A percentile compares a stretch with the other conserved stretches of the same genome.
These are phyloP conservation scores for Nannoperca obscura DNA, from an alignment of 2,797 vertebrate species.

Conservation along the genomic window DNA sequence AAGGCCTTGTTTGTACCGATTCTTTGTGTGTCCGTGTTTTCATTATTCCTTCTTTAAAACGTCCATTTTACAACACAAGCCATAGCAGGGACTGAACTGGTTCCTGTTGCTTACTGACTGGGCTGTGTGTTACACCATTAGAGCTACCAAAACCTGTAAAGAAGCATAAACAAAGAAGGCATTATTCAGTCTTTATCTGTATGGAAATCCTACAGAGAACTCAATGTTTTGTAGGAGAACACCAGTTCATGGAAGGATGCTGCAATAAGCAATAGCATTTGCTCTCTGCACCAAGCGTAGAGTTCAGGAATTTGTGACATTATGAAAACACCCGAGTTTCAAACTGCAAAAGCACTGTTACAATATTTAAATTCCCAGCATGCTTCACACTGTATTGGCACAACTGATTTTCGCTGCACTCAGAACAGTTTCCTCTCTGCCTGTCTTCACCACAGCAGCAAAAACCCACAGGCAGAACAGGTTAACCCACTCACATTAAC, in stretches of 20 bases:
- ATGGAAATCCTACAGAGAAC: constrained; percentile 36
- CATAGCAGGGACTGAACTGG: constrained; percentile 75
- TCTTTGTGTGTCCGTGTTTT: constrained; percentile 90
- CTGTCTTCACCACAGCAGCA: constrained; percentile 56
- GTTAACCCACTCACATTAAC: constrained; percentile 43
- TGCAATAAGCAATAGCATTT: constrained; percentile 4
- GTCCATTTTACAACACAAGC: constrained; percentile 82
- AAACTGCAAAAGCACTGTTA: constrained; percentile 56
- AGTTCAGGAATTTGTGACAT: constrained; percentile 52
- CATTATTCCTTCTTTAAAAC: constrained; percentile 82
- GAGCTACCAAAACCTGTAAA: constrained; percentile 74
- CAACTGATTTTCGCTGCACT: constrained; percentile 51
- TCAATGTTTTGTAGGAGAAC: constrained; percentile 18
- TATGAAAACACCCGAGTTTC: constrained; percentile 55
- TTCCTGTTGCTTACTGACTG: constrained; percentile 61
- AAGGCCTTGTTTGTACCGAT: constrained; percentile 80
- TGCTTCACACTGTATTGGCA: constrained; percentile 56
- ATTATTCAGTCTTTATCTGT: constrained; percentile 48
- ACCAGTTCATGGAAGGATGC: neutral
- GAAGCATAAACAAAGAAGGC: constrained; percentile 68
- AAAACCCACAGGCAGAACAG: constrained; percentile 51
- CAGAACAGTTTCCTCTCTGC: constrained; percentile 50
- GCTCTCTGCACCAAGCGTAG: constrained; percentile 2
- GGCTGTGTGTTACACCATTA: constrained; percentile 58
- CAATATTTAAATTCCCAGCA: constrained; percentile 71